Percentiles rank a stretch among this genome's conserved stretches.
Conservation (phyloP, 2,888 invertebrate species). For the Kryphioiulus occultus region DNA sequence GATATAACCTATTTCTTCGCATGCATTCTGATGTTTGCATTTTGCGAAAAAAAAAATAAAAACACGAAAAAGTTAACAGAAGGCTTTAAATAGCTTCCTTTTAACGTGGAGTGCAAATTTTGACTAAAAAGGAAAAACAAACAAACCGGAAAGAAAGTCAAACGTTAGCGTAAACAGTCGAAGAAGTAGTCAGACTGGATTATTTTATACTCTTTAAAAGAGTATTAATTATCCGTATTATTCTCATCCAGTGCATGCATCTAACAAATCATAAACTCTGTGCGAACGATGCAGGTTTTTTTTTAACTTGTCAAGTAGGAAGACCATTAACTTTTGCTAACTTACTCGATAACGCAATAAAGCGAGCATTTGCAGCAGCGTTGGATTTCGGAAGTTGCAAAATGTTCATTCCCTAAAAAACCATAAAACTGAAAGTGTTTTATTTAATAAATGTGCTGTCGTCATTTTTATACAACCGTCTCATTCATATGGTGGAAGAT, state of each 20-base stretch:
- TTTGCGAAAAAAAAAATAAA: neutral
- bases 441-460: slow-evolving; percentile 24
- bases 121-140: neutral
- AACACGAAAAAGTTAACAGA: neutral
- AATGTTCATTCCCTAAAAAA: neutral
- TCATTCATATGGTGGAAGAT: slow-evolving; percentile 39
- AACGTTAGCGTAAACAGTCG: neutral
- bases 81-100: slow-evolving; percentile 6
- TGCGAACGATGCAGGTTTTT: neutral
- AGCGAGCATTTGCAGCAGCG: neutral
- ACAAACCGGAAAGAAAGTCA: slow-evolving; percentile 7
- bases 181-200: neutral
- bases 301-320: neutral
- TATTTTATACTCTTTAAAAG: slow-evolving; percentile 3
- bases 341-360: neutral
- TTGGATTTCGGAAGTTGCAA: slow-evolving; percentile 18
- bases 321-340: neutral
- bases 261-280: neutral
- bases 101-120: slow-evolving; percentile 3
- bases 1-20: neutral
- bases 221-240: slow-evolving; percentile 4
- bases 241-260: neutral
- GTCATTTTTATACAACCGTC: slow-evolving; percentile 32
- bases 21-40: neutral
- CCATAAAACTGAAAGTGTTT: slow-evolving; percentile 40